phyloP scores from a whole-genome alignment of 2,113 vertebrate genomes.

The Trematomus loennbergii region DNA sequence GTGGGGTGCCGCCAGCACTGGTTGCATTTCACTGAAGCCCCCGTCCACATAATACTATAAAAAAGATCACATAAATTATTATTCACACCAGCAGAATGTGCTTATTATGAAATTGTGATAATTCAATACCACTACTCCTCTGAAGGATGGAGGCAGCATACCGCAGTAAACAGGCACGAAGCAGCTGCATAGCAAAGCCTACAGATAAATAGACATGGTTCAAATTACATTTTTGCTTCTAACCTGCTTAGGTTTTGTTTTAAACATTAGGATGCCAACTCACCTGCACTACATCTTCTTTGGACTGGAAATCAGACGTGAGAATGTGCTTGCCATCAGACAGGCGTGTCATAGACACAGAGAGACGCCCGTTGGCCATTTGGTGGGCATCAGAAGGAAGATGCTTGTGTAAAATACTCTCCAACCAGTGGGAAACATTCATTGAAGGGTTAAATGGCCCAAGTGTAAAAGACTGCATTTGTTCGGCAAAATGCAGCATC shows the following conservation, averaged over 20 bases:
- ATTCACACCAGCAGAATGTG: not conserved
- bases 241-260: not conserved
- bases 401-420: conserved; percentile 70
- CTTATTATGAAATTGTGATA: not conserved
- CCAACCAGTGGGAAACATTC: conserved; percentile 83
- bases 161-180: conserved; percentile 92
- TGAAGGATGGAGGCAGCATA: conserved; percentile 85
- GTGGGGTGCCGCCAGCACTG: conserved; percentile 60
- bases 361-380: conserved; percentile 84
- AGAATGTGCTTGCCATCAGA: conserved; percentile 84
- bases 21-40: conserved; percentile 89
- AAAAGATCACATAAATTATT: not conserved
- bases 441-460: conserved; percentile 87
- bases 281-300: conserved; percentile 91
- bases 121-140: conserved; percentile 74
- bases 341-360: conserved; percentile 87
- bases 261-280: not conserved
- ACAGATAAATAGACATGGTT: conserved; percentile 5
- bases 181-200: conserved; percentile 94
- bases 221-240: not conserved
- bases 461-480: conserved; percentile 80
- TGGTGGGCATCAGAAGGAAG: conserved; percentile 88
- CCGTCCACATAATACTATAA: conserved; percentile 90
- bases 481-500: conserved; percentile 75
- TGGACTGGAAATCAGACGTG: conserved; percentile 87